Percentiles rank a stretch among this genome's conserved stretches.
Conservation (phyloP, 2,113 vertebrate species). For the Rattus rattus region DNA sequence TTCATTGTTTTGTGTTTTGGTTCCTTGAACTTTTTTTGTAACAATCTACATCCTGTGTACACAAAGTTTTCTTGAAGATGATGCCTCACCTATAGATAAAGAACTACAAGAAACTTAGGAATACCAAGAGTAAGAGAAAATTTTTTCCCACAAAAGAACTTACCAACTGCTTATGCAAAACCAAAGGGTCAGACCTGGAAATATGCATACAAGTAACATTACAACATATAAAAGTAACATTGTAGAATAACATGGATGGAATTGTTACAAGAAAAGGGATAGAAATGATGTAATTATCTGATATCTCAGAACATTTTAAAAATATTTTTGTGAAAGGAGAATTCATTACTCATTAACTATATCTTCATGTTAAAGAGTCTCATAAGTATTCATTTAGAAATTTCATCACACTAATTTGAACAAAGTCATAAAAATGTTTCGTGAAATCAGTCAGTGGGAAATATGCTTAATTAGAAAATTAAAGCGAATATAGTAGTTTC, state of each 20-base stretch:
- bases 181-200: not conserved
- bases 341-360: not conserved
- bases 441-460: constrained; percentile 10
- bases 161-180: not conserved
- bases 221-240: not conserved
- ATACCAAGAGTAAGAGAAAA: not conserved
- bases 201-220: not conserved
- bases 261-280: not conserved
- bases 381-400: not conserved
- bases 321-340: not conserved
- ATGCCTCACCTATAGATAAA: not conserved
- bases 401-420: constrained; percentile 38
- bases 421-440: constrained; percentile 51
- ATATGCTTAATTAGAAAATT: constrained; percentile 39
- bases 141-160: not conserved
- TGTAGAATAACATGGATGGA: not conserved
- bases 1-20: not conserved
- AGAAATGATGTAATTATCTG: not conserved
- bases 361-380: constrained; percentile 3
- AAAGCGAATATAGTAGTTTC: not conserved
- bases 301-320: not conserved
- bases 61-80: not conserved
- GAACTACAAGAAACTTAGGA: not conserved
- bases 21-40: not conserved
- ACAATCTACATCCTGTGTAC: not conserved